Conservation (phyloP, 2,113 vertebrate genomes). For the Gila orcuttii region DNA sequence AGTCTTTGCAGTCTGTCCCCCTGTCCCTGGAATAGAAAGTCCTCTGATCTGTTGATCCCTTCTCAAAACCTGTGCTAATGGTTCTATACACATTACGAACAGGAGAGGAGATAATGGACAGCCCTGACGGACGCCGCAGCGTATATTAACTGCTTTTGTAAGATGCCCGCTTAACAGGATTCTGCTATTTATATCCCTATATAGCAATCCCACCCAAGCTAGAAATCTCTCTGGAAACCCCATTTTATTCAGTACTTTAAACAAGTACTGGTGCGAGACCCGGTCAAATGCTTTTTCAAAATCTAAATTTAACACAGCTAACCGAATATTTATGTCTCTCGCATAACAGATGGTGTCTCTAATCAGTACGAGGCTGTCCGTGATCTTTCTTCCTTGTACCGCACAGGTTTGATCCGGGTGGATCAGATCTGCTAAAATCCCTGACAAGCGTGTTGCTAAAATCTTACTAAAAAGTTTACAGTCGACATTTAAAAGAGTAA, state of each 20-base stretch:
- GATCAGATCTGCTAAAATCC: not conserved
- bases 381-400: not conserved
- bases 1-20: not conserved
- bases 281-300: not conserved
- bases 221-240: not conserved
- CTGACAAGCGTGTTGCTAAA: conserved; percentile 13
- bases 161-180: not conserved
- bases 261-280: not conserved
- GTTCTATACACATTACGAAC: not conserved
- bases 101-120: not conserved
- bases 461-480: not conserved
- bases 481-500: not conserved
- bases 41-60: conserved; percentile 39
- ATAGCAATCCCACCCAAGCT: not conserved
- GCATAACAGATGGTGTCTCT: not conserved
- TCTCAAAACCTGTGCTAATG: conserved; percentile 40
- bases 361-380: not conserved
- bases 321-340: not conserved
- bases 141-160: not conserved
- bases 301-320: not conserved
- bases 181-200: not conserved
- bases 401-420: not conserved
- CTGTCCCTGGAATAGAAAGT: not conserved
- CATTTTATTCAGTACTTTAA: not conserved
- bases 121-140: not conserved